phyloP scores from a whole-genome alignment of 2,888 invertebrate species.

The Brachypterus glaber region DNA sequence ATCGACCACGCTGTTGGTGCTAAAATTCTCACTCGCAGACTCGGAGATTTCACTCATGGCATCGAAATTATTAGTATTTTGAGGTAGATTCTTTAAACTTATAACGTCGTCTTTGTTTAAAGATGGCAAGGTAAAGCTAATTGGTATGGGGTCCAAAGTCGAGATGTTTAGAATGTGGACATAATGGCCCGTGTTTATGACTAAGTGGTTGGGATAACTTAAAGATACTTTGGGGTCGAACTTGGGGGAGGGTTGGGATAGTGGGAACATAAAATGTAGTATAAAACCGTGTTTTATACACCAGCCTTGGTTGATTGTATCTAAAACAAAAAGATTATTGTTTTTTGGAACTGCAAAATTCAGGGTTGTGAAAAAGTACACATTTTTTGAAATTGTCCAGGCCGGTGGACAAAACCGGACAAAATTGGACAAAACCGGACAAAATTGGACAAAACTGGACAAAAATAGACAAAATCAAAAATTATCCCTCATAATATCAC shows the following conservation, averaged over 20 bases:
- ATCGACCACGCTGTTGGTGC: slow-evolving; percentile 36
- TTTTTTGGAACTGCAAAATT: too few relatives aligned
- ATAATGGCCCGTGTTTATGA: slow-evolving; percentile 40
- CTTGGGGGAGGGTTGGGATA: slow-evolving; percentile 65
- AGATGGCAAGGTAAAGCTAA: slow-evolving; percentile 22
- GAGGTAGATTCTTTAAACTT: slow-evolving; percentile 16
- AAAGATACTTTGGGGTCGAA: slow-evolving; percentile 38
- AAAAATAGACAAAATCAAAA: too few relatives aligned
- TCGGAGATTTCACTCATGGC: slow-evolving; percentile 38
- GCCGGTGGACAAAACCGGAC: too few relatives aligned
- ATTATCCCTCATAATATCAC: too few relatives aligned
- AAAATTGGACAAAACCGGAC: too few relatives aligned
- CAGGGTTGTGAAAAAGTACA: too few relatives aligned
- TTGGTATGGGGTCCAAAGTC: slow-evolving; percentile 30
- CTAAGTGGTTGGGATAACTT: slow-evolving; percentile 38
- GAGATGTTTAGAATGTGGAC: slow-evolving; percentile 39
- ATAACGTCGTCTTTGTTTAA: slow-evolving; percentile 18
- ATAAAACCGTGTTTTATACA: slow-evolving; percentile 86
- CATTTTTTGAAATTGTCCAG: too few relatives aligned
- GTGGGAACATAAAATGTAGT: slow-evolving; percentile 84
- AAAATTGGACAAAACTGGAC: too few relatives aligned
- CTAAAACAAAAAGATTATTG: slow-evolving; percentile 14
- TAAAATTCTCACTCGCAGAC: slow-evolving; percentile 35
- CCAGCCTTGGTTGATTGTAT: slow-evolving; percentile 34
- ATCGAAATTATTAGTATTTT: slow-evolving; percentile 27